phyloP scores from a whole-genome alignment of 2,113 vertebrate genomes.

The human region GRCh38 chr16:47807001-47807500 shows the following conservation, averaged over 20 bases:
- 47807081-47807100: no score
- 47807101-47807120: background rate
- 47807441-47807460: no score
- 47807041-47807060: background rate
- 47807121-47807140: background rate
- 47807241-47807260: background rate
- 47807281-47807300: background rate
- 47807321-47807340: no score
- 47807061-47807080: background rate
- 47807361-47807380: no score
- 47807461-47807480: no score
- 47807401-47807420: no score
- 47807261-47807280: background rate
- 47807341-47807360: no score
- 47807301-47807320: no score
- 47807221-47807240: background rate
- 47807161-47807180: background rate
- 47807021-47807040: accelerated
- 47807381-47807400: no score
- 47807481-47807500: no score
- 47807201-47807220: background rate
- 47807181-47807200: background rate
- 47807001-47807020: background rate
- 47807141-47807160: background rate
- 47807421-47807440: no score